Conservation (phyloP, 1,140 invertebrate species). For the Sycophila sp. region DNA sequence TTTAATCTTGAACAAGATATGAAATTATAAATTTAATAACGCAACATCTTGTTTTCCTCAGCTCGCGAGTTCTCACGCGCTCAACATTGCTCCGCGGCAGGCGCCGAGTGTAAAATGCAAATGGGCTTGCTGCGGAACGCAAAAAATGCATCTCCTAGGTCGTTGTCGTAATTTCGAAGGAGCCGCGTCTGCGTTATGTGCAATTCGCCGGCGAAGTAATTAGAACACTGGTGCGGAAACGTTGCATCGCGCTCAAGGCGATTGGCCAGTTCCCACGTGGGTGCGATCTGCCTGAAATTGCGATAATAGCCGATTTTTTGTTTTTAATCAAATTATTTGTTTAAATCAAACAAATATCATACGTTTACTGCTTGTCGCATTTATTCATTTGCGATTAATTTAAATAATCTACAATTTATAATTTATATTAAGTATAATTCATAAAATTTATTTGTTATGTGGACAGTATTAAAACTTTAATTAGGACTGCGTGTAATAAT, state of each 20-base stretch:
- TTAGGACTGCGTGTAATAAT: too few relatives aligned
- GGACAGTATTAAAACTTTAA: too few relatives aligned
- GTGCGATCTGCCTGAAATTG: too few relatives aligned
- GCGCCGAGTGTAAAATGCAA: conserved; percentile 6
- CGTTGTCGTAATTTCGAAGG: conserved; percentile 9
- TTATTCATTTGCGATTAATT: too few relatives aligned
- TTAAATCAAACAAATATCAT: too few relatives aligned
- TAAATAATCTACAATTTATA: too few relatives aligned
- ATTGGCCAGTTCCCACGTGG: too few relatives aligned
- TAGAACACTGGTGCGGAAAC: conserved; percentile 4
- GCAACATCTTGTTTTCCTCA: background rate
- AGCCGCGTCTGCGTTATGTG: background rate
- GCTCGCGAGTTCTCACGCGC: background rate
- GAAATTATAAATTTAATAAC: conserved; percentile 17
- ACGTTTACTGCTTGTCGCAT: too few relatives aligned
- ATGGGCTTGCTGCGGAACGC: background rate
- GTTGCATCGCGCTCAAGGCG: background rate
- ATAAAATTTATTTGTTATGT: too few relatives aligned
- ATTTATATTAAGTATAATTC: too few relatives aligned
- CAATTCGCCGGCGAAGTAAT: conserved; percentile 19
- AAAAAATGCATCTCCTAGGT: background rate
- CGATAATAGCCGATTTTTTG: too few relatives aligned
- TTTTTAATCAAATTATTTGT: too few relatives aligned
- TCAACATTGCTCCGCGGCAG: background rate
- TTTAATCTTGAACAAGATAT: background rate